Percentiles rank a stretch among this genome's conserved stretches.
Evolutionary conservation across 2,797 vertebrate species (phyloP).

Genomic region (Myotis myotis): DNA sequence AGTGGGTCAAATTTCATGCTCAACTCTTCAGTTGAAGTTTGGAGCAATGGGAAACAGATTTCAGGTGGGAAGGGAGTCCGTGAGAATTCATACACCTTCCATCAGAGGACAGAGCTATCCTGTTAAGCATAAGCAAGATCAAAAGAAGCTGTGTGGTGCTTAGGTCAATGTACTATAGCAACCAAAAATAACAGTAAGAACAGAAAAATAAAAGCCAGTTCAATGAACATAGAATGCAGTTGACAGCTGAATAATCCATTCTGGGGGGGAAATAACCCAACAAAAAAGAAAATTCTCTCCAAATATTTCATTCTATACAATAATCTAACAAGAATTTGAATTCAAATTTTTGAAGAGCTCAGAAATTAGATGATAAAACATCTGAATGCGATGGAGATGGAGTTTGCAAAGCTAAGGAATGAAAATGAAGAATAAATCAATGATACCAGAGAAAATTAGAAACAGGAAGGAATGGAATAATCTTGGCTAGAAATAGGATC

Average conservation of each 20-base stretch:
- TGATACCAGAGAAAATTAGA: background rate
- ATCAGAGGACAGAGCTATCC: background rate
- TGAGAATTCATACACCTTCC: background rate
- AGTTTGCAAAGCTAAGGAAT: background rate
- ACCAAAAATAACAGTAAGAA: background rate
- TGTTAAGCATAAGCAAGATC: background rate
- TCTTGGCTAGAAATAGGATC: background rate
- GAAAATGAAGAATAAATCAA: background rate
- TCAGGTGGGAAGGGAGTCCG: background rate
- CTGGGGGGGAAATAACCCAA: background rate
- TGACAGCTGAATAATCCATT: conserved; percentile 10
- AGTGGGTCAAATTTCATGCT: background rate
- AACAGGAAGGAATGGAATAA: background rate
- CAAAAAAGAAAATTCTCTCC: background rate
- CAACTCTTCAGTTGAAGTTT: background rate
- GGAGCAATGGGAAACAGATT: background rate
- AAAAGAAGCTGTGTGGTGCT: background rate
- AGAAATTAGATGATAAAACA: background rate
- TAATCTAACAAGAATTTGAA: background rate
- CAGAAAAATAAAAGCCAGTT: background rate
- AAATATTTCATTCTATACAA: background rate
- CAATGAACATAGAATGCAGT: background rate
- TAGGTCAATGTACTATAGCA: background rate
- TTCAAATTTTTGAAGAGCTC: conserved; percentile 10
- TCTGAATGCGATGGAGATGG: background rate